A percentile compares a stretch with the other conserved stretches of the same genome.
phyloP scores from a whole-genome alignment of 2,888 invertebrate genomes.

The Pseudolycoriella hygida region DNA sequence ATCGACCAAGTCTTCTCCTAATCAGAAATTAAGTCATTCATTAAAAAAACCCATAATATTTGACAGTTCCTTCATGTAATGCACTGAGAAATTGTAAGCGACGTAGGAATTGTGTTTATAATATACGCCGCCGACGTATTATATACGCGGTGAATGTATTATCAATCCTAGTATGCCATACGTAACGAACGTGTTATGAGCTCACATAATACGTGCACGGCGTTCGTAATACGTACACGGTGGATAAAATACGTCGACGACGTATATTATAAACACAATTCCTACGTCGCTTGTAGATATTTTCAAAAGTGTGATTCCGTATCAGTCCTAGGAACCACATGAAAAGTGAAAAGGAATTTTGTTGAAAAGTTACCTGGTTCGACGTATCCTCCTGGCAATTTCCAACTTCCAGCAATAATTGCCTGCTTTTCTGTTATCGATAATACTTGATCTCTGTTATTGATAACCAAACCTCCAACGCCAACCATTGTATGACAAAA shows the following conservation, averaged over 20 bases:
- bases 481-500: conserved; percentile 68
- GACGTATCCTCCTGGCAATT: conserved; percentile 82
- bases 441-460: conserved; percentile 56
- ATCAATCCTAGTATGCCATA: no score
- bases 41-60: background rate
- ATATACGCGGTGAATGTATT: no score
- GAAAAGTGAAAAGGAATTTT: background rate
- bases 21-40: conserved; percentile 13
- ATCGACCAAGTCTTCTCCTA: conserved; percentile 66
- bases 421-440: conserved; percentile 56
- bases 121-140: no score
- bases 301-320: background rate
- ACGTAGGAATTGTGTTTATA: background rate
- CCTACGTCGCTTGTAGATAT: no score
- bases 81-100: background rate
- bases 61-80: no score
- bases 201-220: no score
- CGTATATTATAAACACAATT: no score
- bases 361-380: conserved; percentile 45
- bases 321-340: background rate
- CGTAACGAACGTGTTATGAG: no score
- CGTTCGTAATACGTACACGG: no score
- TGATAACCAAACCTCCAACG: conserved; percentile 72
- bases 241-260: no score
- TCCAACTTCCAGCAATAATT: conserved; percentile 44